Conservation (phyloP, 1,140 invertebrate genomes). For the Drosophila oshimai region DNA sequence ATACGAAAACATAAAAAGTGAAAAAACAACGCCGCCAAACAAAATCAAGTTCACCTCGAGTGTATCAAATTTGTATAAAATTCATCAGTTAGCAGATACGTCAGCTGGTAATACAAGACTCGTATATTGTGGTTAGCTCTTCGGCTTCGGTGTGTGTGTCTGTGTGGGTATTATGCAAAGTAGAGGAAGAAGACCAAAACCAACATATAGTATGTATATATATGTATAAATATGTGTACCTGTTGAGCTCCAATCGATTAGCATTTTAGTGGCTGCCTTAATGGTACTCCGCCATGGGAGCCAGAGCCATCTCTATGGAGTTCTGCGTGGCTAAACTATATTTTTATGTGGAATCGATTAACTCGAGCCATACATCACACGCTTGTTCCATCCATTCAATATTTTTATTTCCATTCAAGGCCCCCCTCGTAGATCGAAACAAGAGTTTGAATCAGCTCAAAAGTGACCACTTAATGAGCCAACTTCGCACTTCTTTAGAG, state of each 20-base stretch:
- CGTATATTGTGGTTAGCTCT: conserved; percentile 14
- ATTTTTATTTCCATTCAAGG: conserved; percentile 41
- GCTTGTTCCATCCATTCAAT: conserved; percentile 49
- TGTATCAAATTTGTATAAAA: conserved; percentile 81
- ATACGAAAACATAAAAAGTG: conserved; percentile 36
- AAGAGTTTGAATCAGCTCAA: conserved; percentile 13
- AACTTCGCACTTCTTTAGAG: conserved; percentile 34
- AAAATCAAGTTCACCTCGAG: conserved; percentile 81
- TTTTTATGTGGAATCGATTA: conserved; percentile 47
- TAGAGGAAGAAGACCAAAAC: conserved; percentile 55
- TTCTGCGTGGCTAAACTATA: conserved; percentile 52
- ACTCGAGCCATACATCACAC: conserved; percentile 51
- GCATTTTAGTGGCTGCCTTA: conserved; percentile 66
- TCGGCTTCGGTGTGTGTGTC: background rate
- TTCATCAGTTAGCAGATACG: conserved; percentile 75
- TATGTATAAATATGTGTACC: conserved; percentile 30
- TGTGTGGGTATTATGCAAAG: conserved; percentile 64
- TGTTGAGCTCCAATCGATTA: conserved; percentile 57
- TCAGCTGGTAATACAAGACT: conserved; percentile 60
- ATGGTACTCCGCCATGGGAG: conserved; percentile 47
- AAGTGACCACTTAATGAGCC: conserved; percentile 26
- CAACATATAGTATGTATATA: conserved; percentile 22
- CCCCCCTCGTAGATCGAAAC: conserved; percentile 11
- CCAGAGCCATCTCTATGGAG: conserved; percentile 40
- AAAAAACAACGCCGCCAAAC: conserved; percentile 41